Evolutionary conservation across 2,888 invertebrate species (phyloP).

Genomic region (Polydrusus cervinus): DNA sequence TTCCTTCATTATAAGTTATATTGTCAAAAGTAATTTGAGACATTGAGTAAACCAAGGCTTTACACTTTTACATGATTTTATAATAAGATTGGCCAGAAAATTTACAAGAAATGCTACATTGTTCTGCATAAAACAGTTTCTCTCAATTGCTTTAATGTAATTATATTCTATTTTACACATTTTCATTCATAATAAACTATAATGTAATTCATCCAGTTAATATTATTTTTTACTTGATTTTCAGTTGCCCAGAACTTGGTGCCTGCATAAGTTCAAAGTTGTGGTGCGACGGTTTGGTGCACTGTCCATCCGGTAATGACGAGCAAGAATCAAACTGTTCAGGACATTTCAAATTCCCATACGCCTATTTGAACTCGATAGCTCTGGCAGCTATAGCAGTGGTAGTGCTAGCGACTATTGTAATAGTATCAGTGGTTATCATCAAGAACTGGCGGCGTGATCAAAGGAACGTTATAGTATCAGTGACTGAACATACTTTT

Average conservation of each 20-base stretch:
- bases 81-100: no score
- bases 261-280: conserved; percentile 85
- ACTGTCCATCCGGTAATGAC: conserved; percentile 88
- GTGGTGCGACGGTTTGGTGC: conserved; percentile 87
- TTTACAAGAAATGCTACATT: no score
- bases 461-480: conserved; percentile 69
- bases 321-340: conserved; percentile 86
- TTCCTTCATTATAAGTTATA: no score
- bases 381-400: conserved; percentile 64
- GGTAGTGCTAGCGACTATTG: conserved; percentile 61
- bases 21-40: no score
- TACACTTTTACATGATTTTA: no score
- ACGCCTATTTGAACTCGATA: conserved; percentile 72
- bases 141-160: no score
- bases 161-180: no score
- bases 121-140: no score
- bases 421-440: conserved; percentile 65
- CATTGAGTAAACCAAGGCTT: no score
- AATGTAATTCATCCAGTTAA: background rate
- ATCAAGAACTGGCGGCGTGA: conserved; percentile 67
- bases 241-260: conserved; percentile 85
- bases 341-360: conserved; percentile 79
- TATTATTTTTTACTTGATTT: conserved; percentile 51
- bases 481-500: conserved; percentile 70
- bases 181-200: no score